Evolutionary conservation across 1,140 invertebrate genomes (phyloP).

Genomic region (Papilio dardanus): DNA sequence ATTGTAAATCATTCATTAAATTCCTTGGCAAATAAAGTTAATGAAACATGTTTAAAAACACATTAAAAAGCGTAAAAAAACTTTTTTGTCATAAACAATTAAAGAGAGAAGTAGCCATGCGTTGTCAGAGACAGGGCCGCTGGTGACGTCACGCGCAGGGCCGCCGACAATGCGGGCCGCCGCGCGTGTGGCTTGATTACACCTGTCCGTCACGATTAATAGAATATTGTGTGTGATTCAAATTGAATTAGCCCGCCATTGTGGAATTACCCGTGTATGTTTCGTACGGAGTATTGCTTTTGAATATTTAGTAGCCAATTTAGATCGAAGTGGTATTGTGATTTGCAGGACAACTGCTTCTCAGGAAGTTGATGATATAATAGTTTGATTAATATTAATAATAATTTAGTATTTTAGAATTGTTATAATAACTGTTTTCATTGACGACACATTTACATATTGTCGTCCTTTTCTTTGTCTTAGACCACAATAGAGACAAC

Average conservation of each 20-base stretch:
- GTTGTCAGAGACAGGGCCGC: constrained; percentile 49
- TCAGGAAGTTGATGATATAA: not conserved
- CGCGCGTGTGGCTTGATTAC: constrained; percentile 72
- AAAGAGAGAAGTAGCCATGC: constrained; percentile 29
- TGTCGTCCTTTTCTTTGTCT: no score
- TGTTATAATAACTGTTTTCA: no score
- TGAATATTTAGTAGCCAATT: constrained; percentile 81
- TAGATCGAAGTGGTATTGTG: constrained; percentile 73
- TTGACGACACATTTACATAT: not conserved
- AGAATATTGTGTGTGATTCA: constrained; percentile 80
- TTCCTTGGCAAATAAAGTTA: no score
- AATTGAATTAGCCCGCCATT: constrained; percentile 78
- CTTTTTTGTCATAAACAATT: constrained; percentile 8
- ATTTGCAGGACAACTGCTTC: constrained; percentile 59
- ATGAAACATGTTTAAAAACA: not conserved
- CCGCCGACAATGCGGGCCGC: constrained; percentile 57
- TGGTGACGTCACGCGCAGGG: constrained; percentile 48
- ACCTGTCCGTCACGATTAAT: constrained; percentile 79
- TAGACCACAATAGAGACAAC: no score
- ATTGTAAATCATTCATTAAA: no score
- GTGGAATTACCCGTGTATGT: constrained; percentile 73
- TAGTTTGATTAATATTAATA: not conserved
- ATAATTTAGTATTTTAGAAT: not conserved
- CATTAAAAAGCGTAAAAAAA: no score
- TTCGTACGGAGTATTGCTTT: constrained; percentile 74